phyloP scores from a whole-genome alignment of 2,888 invertebrate species.

The Drosophila parthenogenetica region DNA sequence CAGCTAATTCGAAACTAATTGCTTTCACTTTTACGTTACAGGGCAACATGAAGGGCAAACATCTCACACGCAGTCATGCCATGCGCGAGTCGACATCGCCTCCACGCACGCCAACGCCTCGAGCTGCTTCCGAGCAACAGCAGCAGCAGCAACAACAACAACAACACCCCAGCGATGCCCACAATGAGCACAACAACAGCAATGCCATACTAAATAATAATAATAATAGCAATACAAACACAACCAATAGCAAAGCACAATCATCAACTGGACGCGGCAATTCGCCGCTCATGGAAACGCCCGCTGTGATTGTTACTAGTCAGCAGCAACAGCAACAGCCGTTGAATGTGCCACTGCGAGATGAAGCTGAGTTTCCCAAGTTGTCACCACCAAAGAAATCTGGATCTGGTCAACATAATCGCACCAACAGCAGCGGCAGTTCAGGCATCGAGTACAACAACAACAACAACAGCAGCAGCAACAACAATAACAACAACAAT shows the following conservation, averaged over 20 bases:
- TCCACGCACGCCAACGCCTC: conserved; percentile 87
- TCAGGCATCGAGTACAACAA: conserved; percentile 70
- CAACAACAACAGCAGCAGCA: conserved; percentile 57
- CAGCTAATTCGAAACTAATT: conserved; percentile 76
- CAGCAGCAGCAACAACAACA: conserved; percentile 39
- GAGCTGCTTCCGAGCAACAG: conserved; percentile 78
- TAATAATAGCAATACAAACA: conserved; percentile 27
- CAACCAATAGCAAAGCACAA: conserved; percentile 79
- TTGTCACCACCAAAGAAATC: conserved; percentile 85
- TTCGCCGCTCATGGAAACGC: conserved; percentile 83
- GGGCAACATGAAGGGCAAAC: conserved; percentile 91
- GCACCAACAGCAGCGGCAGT: conserved; percentile 74
- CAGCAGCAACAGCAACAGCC: conserved; percentile 79
- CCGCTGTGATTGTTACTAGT: conserved; percentile 84
- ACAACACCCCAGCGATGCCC: conserved; percentile 70
- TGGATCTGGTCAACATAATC: conserved; percentile 63
- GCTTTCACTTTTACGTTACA: conserved; percentile 75
- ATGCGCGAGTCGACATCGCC: conserved; percentile 93
- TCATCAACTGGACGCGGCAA: conserved; percentile 79
- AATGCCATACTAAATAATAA: conserved; percentile 48
- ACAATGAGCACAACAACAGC: conserved; percentile 65
- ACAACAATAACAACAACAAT: conserved; percentile 50
- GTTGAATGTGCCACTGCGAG: conserved; percentile 78
- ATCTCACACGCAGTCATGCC: conserved; percentile 95
- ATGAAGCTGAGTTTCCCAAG: conserved; percentile 85